Evolutionary conservation across 2,113 vertebrate genomes (phyloP).

Genomic region (Phaethornis superciliosus): DNA sequence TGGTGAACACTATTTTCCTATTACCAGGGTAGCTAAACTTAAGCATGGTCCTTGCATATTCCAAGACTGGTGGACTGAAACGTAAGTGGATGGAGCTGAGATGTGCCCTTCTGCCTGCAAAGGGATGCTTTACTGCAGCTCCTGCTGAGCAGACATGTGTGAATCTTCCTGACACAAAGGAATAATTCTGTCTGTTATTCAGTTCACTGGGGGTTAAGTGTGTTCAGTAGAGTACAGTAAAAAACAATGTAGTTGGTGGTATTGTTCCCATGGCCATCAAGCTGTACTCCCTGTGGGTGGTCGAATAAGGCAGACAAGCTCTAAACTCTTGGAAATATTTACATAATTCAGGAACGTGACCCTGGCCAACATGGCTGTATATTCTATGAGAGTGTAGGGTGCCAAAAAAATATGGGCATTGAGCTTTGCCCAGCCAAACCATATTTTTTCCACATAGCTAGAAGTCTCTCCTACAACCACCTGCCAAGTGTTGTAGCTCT

Average conservation of each 20-base stretch:
- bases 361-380: not conserved
- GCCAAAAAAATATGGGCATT: constrained; percentile 1
- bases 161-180: not conserved
- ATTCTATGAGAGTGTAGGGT: not conserved
- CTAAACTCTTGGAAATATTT: not conserved
- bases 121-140: not conserved
- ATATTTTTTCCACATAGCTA: not conserved
- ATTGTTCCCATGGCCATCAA: constrained; percentile 4
- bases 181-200: not conserved
- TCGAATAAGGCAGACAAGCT: constrained; percentile 11
- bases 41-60: not conserved
- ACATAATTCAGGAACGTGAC: not conserved
- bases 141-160: not conserved
- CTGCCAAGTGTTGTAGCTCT: constrained; percentile 1
- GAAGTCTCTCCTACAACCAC: not conserved
- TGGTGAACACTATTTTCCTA: not conserved
- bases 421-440: not conserved
- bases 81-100: not conserved
- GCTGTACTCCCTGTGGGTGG: not conserved
- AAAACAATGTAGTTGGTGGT: not conserved
- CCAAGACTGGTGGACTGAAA: not conserved
- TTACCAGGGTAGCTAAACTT: not conserved
- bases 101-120: not conserved
- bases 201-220: not conserved
- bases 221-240: not conserved